Base-by-base conservation (phyloP, 2,797 vertebrate genomes). In the Microctenopoma steveboyesi region DNA sequence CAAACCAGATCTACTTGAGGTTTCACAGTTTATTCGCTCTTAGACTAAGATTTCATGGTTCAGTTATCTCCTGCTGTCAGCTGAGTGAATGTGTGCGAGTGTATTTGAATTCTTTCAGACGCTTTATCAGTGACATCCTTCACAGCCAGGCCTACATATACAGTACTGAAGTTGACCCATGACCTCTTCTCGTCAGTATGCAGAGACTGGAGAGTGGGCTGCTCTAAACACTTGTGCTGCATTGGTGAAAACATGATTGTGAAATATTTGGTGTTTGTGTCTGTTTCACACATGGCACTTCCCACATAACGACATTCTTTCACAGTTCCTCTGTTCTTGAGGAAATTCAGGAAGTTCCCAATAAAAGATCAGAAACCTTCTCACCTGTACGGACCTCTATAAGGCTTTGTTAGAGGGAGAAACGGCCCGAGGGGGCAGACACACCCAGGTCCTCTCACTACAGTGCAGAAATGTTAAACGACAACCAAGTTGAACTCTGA, bases 91-190 rank as follows among this genome's bases (percentile, higher is more conserved):
- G 3, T 54, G 64, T 48, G 54, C 40, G 5, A 16, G 28, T 50
- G 7, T 57, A 12, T 59, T 58, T 27, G 15, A 4, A 65, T 40
- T 16, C 35, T 46, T 43, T 52, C 50, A 27, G n/a, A 15, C 22
- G 39, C 53, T 65, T 88, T 74, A 87, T 87, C 71, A 55, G 70
- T 57, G 35, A 59, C 74, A 78, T 62, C 57, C 81, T 58, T 75
- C 69, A 49, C 55, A 78, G 61, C 51, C 67, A 58, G 64, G 25
- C 49, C 72, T 86, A 66, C 84, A 79, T 83, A 72, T 35, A 35
- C 33, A 35, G 37, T 78, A 61, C 82, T 69, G 49, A 76, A 76
- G 56, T 18, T 81, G 80, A 84, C 72, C 75, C 3, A 0, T 64
- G 66, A 48, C 82, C 80, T 82, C 64, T 60, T 79, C 68, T 45